Evolutionary conservation across 2,888 invertebrate genomes (phyloP).

Genomic region (Chorisops tibialis): DNA sequence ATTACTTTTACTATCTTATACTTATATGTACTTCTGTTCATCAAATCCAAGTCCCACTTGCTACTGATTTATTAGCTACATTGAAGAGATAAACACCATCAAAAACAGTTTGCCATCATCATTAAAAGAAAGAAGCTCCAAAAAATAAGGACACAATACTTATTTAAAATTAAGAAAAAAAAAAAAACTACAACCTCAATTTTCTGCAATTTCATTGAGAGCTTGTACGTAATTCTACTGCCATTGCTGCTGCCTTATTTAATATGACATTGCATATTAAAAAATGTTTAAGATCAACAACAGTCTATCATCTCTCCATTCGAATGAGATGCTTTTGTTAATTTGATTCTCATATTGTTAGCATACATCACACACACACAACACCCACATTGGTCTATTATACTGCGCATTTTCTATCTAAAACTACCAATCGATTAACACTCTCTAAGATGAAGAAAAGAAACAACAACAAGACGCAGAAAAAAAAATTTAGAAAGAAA

Average conservation of each 20-base stretch:
- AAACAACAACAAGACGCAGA: too few relatives aligned
- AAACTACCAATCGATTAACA: constrained; percentile 24
- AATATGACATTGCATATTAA: constrained; percentile 10
- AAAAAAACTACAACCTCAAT: constrained; percentile 3
- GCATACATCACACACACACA: constrained; percentile 3
- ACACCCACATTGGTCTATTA: constrained; percentile 21
- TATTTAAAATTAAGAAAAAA: neutral
- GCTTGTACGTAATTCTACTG: too few relatives aligned
- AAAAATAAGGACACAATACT: neutral
- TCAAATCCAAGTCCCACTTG: constrained; percentile 14
- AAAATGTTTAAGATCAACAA: constrained; percentile 14
- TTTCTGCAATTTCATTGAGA: neutral
- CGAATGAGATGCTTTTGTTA: constrained; percentile 24
- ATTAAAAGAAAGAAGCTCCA: neutral
- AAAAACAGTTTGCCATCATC: too few relatives aligned
- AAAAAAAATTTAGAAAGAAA: too few relatives aligned
- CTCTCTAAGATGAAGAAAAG: constrained; percentile 5
- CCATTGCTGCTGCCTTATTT: too few relatives aligned
- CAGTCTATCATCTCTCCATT: constrained; percentile 7
- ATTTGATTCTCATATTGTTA: constrained; percentile 25
- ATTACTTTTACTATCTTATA: constrained; percentile 17
- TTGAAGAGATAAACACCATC: constrained; percentile 5
- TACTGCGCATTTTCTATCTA: constrained; percentile 11
- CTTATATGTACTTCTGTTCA: constrained; percentile 2
- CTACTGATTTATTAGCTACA: constrained; percentile 22